Base-by-base conservation (phyloP, 2,113 vertebrate species). In the Calyptommatus sinebrachiatus region DNA sequence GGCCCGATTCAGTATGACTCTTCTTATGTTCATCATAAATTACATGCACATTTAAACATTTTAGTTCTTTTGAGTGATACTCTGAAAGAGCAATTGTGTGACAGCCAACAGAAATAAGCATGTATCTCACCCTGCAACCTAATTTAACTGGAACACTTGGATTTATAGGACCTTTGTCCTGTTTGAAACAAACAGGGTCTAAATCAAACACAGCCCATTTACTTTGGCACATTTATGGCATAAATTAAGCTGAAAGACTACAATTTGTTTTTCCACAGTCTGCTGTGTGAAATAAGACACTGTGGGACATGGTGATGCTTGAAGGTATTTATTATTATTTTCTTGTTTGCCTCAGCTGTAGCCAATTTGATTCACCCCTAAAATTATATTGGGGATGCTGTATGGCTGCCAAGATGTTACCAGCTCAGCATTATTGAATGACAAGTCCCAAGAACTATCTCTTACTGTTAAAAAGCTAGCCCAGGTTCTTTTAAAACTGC, bases 111-210 rank as follows among this genome's bases (percentile, higher is more conserved):
- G 61, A 53, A 66, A 73, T n/a, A 35, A 65, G n/a, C 65, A 26
- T 41, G 71, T 48, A 68, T 26, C 18, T 11, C 74, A 24, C 22
- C 18, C 71, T 50, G 14, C 29, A 21, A 12, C 41, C 24, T 1
- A 8, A 18, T 73, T 28, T n/a, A 50, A 7, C 10, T 57, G 24
- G 74, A 68, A 60, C 24, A 26, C 62, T 66, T 73, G 62, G 46
- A 66, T 80, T 80, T n/a, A 80, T 57, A 46, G 28, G 61, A 53
- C 4, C 46, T 73, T 57, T 80, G 61, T 28, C 16, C 71, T 41
- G 12, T 41, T 73, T 1, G 16, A 63, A 66, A 73, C 24, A 41
- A 66, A 53, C 14, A 29, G 22, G 78, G 3, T 35, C 62, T 73
- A 53, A 50, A 66, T 41, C 24, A 80, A 16, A 35, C 5, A 2